Percentiles rank a stretch among this genome's conserved stretches.
Evolutionary conservation across 2,797 vertebrate genomes (phyloP).

Genomic region (Cossypha dichroa): DNA sequence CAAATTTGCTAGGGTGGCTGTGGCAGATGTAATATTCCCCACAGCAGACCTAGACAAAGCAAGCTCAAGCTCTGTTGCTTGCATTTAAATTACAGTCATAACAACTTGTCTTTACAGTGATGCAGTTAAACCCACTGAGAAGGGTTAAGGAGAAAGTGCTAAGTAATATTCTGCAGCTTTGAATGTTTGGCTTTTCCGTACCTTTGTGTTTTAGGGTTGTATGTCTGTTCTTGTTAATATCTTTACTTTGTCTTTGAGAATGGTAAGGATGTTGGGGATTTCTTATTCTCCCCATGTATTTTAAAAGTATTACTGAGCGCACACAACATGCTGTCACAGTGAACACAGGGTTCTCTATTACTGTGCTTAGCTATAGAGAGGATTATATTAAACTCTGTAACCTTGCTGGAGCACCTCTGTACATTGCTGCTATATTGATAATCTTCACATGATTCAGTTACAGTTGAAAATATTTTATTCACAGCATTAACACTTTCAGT

Average conservation of each 20-base stretch:
- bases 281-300: constrained; percentile 27
- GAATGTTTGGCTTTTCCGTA: neutral
- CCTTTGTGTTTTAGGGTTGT: neutral
- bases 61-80: neutral
- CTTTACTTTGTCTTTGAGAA: constrained; percentile 44
- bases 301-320: constrained; percentile 11
- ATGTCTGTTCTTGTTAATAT: constrained; percentile 6
- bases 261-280: constrained; percentile 21
- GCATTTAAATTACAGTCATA: neutral
- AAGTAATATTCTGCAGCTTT: neutral
- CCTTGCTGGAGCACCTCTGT: constrained; percentile 41
- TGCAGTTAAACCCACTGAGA: constrained; percentile 5
- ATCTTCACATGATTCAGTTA: constrained; percentile 58
- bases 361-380: constrained; percentile 55
- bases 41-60: neutral
- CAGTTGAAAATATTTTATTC: constrained; percentile 50
- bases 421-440: constrained; percentile 47
- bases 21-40: neutral
- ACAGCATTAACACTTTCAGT: constrained; percentile 48
- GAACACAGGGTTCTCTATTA: constrained; percentile 44
- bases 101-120: neutral
- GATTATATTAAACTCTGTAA: constrained; percentile 67
- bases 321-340: constrained; percentile 20
- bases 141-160: neutral
- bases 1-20: neutral